These are phyloP conservation scores for Digitonthophagus gazella DNA, from an alignment of 2,888 invertebrate genomes.

Conservation along the genomic window DNA sequence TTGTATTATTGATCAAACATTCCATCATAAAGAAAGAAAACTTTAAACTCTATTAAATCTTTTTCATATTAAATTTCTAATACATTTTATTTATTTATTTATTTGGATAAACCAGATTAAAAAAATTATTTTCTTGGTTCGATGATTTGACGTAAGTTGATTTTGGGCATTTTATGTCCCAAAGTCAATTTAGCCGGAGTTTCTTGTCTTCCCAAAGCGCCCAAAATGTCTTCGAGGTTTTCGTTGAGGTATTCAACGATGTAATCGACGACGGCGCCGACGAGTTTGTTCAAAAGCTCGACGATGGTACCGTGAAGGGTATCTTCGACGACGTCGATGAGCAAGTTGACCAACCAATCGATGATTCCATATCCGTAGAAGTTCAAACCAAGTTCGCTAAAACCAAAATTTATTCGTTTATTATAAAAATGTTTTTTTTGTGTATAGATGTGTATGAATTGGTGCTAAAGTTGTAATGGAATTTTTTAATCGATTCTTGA, in stretches of 20 bases:
- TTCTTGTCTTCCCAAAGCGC: neutral
- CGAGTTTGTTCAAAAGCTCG: constrained; percentile 49
- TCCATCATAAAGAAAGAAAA: too few species aligned
- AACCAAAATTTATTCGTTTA: constrained; percentile 26
- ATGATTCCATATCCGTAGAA: constrained; percentile 54
- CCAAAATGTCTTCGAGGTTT: constrained; percentile 11
- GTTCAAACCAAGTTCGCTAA: constrained; percentile 53
- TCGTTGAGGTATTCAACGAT: constrained; percentile 39
- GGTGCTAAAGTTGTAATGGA: too few species aligned
- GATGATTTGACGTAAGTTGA: neutral
- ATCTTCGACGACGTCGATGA: constrained; percentile 50
- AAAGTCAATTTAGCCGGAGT: neutral
- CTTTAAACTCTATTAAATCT: too few species aligned
- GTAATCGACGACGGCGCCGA: constrained; percentile 46
- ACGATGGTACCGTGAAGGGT: constrained; percentile 55
- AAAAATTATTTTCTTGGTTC: neutral
- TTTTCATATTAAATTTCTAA: neutral
- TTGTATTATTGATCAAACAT: too few species aligned
- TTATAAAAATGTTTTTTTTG: neutral
- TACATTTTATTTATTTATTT: neutral
- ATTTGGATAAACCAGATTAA: too few species aligned
- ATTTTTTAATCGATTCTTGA: too few species aligned
- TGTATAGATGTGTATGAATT: too few species aligned
- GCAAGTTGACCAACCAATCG: constrained; percentile 56
- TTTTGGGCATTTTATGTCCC: neutral